Evolutionary conservation across 1,140 invertebrate species (phyloP).

Genomic region (Drosophila tristis): DNA sequence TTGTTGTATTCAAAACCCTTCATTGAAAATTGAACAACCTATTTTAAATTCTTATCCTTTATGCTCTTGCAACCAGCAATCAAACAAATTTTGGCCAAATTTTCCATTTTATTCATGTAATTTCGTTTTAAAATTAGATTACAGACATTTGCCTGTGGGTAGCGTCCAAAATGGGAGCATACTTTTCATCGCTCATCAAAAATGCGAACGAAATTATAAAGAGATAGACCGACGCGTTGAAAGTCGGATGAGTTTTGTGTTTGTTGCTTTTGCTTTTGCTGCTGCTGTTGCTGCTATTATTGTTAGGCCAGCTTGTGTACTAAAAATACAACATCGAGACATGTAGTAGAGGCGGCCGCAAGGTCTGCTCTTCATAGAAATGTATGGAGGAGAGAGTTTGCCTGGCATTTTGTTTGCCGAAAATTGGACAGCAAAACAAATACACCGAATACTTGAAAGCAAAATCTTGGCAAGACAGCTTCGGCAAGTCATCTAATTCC

Average conservation of each 20-base stretch:
- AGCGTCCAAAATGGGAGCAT: conserved; percentile 29
- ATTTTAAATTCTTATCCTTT: conserved; percentile 48
- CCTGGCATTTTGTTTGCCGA: conserved; percentile 66
- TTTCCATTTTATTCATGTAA: conserved; percentile 51
- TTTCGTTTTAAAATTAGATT: conserved; percentile 73
- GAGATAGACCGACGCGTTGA: conserved; percentile 36
- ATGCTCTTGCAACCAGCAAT: conserved; percentile 50
- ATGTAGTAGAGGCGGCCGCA: conserved; percentile 18
- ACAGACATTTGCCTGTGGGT: conserved; percentile 55
- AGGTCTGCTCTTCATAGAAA: conserved; percentile 44
- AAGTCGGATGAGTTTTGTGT: conserved; percentile 1
- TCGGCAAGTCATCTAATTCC: conserved; percentile 72
- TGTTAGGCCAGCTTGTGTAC: conserved; percentile 26
- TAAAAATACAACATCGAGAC: conserved; percentile 53
- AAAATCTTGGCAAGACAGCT: conserved; percentile 57
- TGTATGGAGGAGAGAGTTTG: conserved; percentile 28
- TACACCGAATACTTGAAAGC: conserved; percentile 64
- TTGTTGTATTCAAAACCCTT: too few relatives aligned
- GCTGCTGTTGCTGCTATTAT: conserved; percentile 30
- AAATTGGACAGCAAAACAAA: conserved; percentile 70
- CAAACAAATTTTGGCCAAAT: conserved; percentile 58
- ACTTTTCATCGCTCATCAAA: conserved; percentile 52
- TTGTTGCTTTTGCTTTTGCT: conserved; percentile 8
- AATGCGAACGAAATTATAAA: conserved; percentile 51
- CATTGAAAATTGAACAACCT: neutral